Base-by-base conservation (phyloP, 2,797 vertebrate genomes). In the Tokudaia muenninki region DNA sequence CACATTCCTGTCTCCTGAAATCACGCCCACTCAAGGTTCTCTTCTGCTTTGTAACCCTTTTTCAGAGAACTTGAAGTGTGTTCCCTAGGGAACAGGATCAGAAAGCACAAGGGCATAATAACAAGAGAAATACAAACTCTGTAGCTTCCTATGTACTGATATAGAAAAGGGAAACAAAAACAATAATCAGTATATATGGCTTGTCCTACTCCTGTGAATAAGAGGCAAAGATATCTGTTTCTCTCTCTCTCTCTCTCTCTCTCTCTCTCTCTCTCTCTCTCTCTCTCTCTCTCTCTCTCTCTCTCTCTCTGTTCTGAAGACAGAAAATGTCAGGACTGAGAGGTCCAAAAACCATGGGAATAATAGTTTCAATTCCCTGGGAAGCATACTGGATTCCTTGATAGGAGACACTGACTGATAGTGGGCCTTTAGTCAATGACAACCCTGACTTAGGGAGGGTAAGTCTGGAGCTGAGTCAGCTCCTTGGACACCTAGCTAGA, bases 291-390 rank as follows among this genome's bases (percentile, higher is more conserved):
- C 34, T 75, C 2, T 6, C 4, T 6, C 8, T 37, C 16, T 26
- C 4, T 34, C 3, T 37, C 16, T 29, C 4, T 90, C 41, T 82
- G 87, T 6, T 50, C 44, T 61, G 4, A 21, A 77, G 82, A 86
- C 79, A 95, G 67, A 74, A 92, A 91, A 88, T 52, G 5, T 79
- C 84, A 96, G 61, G 47, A 79, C 79, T 16, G 44, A 63, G 67
- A 70, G 16, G 34, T 37, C 16, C 67, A 70, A 70, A n/a, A 70
- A 6, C 34, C 16, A 1, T 70, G 7, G 34, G 17, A 70, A n/a
- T 37, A 70, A 70, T 34, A n/a, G 19, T 70, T 70, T 70, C 34
- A 70, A 70, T 70, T n/a, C 67, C 67, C 34, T n/a, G 34, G 34
- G 67, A 70, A 70, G 67, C 34, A n/a, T 70, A 70, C 16, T 70